A percentile compares a stretch with the other conserved stretches of the same genome.
phyloP scores from a whole-genome alignment of 1,140 invertebrate species.

The Rhyacophila brunnea region DNA sequence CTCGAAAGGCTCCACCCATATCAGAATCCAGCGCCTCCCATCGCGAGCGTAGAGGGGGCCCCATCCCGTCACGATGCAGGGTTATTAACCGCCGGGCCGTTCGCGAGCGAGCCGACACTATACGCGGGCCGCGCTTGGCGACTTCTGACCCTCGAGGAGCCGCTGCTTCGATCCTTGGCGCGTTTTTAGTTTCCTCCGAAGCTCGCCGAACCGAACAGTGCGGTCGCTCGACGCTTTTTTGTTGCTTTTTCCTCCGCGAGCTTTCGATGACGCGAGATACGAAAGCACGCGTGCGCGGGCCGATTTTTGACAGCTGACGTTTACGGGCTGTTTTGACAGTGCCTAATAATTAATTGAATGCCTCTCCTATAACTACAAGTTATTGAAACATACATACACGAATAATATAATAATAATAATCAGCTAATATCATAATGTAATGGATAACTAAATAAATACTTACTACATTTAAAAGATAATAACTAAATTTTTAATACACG shows the following conservation, averaged over 20 bases:
- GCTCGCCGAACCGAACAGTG: slow-evolving; percentile 20
- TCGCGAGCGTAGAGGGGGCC: neutral
- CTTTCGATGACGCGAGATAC: too few species aligned
- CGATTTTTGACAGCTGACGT: neutral
- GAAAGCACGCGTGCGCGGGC: too few species aligned
- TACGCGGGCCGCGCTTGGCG: slow-evolving; percentile 11
- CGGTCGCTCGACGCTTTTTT: neutral
- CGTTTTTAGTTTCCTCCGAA: slow-evolving; percentile 29
- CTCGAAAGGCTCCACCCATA: neutral
- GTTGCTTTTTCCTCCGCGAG: too few species aligned
- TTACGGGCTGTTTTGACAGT: too few species aligned
- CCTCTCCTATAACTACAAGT: neutral
- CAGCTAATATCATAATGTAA: too few species aligned
- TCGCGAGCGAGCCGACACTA: neutral
- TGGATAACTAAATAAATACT: too few species aligned
- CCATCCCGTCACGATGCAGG: neutral
- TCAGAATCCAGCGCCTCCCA: neutral
- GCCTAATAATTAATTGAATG: too few species aligned
- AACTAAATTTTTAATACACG: too few species aligned
- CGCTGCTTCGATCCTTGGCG: slow-evolving; percentile 9
- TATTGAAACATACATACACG: too few species aligned
- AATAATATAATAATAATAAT: too few species aligned
- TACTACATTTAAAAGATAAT: too few species aligned
- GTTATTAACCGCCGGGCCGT: slow-evolving; percentile 2
- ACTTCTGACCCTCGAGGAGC: slow-evolving; percentile 11